A percentile compares a stretch with the other conserved stretches of the same genome.
phyloP scores from a whole-genome alignment of 2,888 invertebrate species.

The Liodrosophila aerea region DNA sequence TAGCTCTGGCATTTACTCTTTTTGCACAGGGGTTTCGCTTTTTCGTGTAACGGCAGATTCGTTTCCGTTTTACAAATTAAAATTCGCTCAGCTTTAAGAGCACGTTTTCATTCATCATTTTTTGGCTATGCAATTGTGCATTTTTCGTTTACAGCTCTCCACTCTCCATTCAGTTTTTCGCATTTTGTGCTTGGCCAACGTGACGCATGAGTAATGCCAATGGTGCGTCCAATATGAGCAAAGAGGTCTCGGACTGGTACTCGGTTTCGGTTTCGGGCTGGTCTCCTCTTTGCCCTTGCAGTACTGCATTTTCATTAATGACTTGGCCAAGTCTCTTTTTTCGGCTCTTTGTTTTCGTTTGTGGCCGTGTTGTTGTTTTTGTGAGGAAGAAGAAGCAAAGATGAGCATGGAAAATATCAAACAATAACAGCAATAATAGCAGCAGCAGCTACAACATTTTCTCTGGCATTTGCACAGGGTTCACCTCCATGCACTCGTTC shows the following conservation, averaged over 20 bases:
- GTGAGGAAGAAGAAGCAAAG: conserved; percentile 40
- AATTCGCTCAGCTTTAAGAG: conserved; percentile 46
- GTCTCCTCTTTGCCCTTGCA: conserved; percentile 1
- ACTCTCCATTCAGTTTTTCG: conserved; percentile 17
- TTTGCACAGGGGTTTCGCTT: neutral
- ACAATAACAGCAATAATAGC: conserved; percentile 51
- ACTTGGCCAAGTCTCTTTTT: conserved; percentile 46
- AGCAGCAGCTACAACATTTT: conserved; percentile 30
- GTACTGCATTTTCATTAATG: conserved; percentile 50
- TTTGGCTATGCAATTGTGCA: conserved; percentile 40
- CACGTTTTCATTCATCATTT: conserved; percentile 57
- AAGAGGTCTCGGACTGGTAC: conserved; percentile 30
- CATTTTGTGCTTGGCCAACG: conserved; percentile 41
- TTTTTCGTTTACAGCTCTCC: conserved; percentile 10
- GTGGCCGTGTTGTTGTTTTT: conserved; percentile 37
- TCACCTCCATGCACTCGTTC: neutral
- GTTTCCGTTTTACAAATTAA: conserved; percentile 50
- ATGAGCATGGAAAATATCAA: conserved; percentile 63
- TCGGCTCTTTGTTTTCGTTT: conserved; percentile 33
- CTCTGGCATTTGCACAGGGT: conserved; percentile 33
- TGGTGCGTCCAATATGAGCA: conserved; percentile 46
- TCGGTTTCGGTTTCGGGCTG: conserved; percentile 7
- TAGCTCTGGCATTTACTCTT: conserved; percentile 23
- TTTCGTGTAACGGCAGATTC: neutral
- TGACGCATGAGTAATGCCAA: conserved; percentile 55